Base-by-base conservation (phyloP, 1,140 invertebrate genomes). In the Dermatophagoides farinae region DNA sequence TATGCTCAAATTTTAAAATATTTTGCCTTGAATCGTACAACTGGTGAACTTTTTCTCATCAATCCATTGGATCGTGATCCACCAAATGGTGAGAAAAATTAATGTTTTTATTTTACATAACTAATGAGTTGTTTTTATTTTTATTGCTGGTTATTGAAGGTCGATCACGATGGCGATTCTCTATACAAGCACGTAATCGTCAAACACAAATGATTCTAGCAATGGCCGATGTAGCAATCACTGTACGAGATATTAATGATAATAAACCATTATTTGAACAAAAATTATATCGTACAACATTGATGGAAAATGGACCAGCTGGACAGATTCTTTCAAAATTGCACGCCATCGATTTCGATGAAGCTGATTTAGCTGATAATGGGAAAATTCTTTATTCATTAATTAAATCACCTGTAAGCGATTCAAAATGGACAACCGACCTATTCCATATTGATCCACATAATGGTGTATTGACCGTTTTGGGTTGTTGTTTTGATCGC, bases 41-140 rank as follows among this genome's bases (percentile, higher is more conserved):
- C 38, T 38, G 57, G 57, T 14, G 57, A 58, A 38, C 18, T 58
- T 1, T 58, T 58, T 58, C 57, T 58, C 4, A 58, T 58, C 4
- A 51, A 18, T 4, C 57, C 57, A 49, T 58, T 58, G 57, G 57
- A 58, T 46, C 39, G 57, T n/a, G 57, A 58, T 46, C 43, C 43
- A 38, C 57, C 57, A 46, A 58, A 58, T 37, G 57, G 57, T 58
- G 47, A 44, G 14, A n/a, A n/a, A 10, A 10, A 31, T n/a, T 10
- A 51, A 51, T 31, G 10, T 20, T 51, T 51, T 51, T 10, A 10
- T 51, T 22, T 20, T 10, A 10, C 20, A 14, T 31, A 11, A 51
- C 10, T 51, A 51, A 51, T 10, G 10, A 51, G n/a, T n/a, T n/a
- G n/a, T n/a, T n/a, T 55, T 16, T 38, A 6, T 38, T n/a, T 38